A percentile compares a stretch with the other conserved stretches of the same genome.
Evolutionary conservation across 2,113 vertebrate genomes (phyloP).

Genomic region (Oreochromis aureus): DNA sequence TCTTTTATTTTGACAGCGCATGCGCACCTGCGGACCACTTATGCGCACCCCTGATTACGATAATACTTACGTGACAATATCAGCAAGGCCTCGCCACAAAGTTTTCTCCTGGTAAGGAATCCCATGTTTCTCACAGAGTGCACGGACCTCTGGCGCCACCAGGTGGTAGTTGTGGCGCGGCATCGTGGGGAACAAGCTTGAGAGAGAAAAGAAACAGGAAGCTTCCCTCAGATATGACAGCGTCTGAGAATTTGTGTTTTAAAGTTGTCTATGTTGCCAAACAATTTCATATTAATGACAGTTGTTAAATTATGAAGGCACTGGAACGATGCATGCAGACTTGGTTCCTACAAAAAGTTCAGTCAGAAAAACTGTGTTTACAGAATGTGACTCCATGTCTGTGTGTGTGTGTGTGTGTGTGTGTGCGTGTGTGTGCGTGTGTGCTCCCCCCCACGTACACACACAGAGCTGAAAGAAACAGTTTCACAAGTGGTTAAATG

Average conservation of each 20-base stretch:
- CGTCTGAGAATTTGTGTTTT: background rate
- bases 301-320: background rate
- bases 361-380: background rate
- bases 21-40: too few relatives aligned
- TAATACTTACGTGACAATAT: conserved; percentile 78
- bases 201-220: background rate
- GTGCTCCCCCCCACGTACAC: background rate
- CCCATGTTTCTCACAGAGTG: conserved; percentile 84
- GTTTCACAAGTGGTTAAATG: background rate
- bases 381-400: background rate
- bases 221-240: background rate
- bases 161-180: conserved; percentile 90
- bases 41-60: background rate
- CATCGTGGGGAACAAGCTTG: conserved; percentile 93
- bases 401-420: too few relatives aligned
- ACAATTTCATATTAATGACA: background rate
- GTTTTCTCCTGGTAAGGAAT: conserved; percentile 84
- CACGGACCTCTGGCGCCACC: conserved; percentile 81
- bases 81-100: conserved; percentile 72
- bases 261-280: background rate
- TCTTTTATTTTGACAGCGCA: too few relatives aligned
- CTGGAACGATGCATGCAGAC: background rate
- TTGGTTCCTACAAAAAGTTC: background rate
- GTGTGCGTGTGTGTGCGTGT: background rate
- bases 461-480: background rate